Percentiles rank a stretch among this genome's conserved stretches.
These are phyloP conservation scores for Vanessa cardui DNA, from an alignment of 2,888 invertebrate genomes.

Conservation along the genomic window DNA sequence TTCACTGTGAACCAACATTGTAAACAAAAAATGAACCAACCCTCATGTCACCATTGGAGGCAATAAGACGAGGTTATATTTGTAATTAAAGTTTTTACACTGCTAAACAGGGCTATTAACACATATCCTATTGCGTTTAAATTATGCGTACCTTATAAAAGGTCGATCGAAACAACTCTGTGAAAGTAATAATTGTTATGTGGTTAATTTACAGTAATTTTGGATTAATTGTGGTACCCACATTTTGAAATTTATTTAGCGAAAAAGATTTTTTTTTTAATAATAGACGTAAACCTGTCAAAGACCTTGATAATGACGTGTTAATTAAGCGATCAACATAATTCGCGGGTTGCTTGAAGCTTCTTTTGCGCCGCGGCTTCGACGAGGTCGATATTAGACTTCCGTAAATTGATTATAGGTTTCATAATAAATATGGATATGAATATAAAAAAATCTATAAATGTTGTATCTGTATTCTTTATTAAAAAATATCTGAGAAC, in stretches of 20 bases:
- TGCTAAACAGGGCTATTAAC: no score
- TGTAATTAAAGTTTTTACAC: no score
- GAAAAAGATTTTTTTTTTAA: slow-evolving; percentile 59
- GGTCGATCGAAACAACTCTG: no score
- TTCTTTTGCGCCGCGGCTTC: slow-evolving; percentile 43
- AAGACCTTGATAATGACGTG: slow-evolving; percentile 75
- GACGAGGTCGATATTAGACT: slow-evolving; percentile 45
- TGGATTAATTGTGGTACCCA: no score
- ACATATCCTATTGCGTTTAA: no score
- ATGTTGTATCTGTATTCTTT: background rate
- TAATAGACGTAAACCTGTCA: slow-evolving; percentile 69
- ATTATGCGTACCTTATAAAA: no score
- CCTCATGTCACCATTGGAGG: no score
- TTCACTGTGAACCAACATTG: no score
- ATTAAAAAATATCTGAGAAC: background rate
- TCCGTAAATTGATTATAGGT: slow-evolving; percentile 42
- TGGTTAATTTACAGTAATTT: slow-evolving; percentile 42
- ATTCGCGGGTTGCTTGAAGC: slow-evolving; percentile 56
- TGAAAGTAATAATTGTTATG: no score
- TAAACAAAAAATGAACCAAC: no score
- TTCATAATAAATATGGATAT: slow-evolving; percentile 1
- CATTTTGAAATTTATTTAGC: slow-evolving; percentile 26
- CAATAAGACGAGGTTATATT: no score
- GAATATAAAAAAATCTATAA: background rate
- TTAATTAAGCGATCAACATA: slow-evolving; percentile 63